Evolutionary conservation across 2,113 vertebrate species (phyloP).

Genomic region (Neolamprologus variostigma): DNA sequence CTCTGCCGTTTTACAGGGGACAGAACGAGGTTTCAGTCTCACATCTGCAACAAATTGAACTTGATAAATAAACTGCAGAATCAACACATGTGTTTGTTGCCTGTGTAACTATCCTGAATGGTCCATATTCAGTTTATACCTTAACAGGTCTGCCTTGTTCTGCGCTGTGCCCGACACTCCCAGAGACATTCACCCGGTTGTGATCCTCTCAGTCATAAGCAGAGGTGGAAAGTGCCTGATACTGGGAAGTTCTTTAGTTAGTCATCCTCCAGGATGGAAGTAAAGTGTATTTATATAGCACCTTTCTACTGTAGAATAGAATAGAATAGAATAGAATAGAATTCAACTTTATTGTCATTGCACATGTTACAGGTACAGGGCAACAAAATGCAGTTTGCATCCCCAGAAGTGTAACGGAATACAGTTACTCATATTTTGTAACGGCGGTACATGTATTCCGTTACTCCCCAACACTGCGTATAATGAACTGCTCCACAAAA

Average conservation of each 20-base stretch:
- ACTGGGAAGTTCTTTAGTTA: neutral
- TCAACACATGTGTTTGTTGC: slow-evolving; percentile 20
- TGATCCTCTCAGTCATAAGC: neutral
- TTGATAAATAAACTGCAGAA: slow-evolving; percentile 7
- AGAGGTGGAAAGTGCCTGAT: neutral
- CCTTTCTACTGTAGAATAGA: neutral
- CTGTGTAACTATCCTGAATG: slow-evolving; percentile 16
- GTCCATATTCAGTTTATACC: neutral
- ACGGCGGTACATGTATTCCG: neutral
- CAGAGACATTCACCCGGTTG: neutral
- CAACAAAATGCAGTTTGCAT: neutral
- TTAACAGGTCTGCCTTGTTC: slow-evolving; percentile 30
- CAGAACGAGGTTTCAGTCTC: neutral
- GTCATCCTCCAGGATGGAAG: neutral
- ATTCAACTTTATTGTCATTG: neutral
- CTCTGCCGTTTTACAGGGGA: slow-evolving; percentile 4
- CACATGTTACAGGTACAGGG: neutral
- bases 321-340: neutral
- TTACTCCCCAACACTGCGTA: neutral
- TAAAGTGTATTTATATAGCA: neutral
- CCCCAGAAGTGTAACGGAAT: neutral
- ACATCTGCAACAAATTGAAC: neutral
- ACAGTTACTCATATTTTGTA: neutral
- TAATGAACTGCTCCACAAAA: neutral
- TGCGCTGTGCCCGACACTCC: neutral